Evolutionary conservation across 2,888 invertebrate genomes (phyloP).

Genomic region (Hedya salicella): DNA sequence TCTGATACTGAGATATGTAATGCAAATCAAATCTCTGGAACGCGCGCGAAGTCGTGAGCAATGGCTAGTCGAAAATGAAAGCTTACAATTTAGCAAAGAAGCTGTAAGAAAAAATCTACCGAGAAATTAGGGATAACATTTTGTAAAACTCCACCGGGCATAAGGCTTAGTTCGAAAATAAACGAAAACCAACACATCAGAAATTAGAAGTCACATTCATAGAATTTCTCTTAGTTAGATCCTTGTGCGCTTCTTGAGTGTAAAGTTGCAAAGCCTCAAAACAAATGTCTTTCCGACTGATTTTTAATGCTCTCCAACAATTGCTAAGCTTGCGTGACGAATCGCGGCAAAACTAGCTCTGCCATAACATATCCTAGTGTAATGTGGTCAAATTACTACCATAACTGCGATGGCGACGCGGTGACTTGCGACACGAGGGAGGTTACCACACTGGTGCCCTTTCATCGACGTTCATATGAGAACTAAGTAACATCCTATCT

Average conservation of each 20-base stretch:
- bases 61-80: too few relatives aligned
- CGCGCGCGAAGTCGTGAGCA: too few relatives aligned
- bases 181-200: too few relatives aligned
- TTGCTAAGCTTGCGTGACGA: slow-evolving; percentile 7
- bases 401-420: slow-evolving; percentile 8
- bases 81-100: too few relatives aligned
- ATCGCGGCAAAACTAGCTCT: slow-evolving; percentile 1
- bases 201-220: too few relatives aligned
- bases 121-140: too few relatives aligned
- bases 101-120: too few relatives aligned
- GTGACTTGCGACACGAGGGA: slow-evolving; percentile 23
- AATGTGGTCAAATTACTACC: slow-evolving; percentile 21
- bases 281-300: slow-evolving; percentile 26
- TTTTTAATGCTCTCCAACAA: slow-evolving; percentile 19
- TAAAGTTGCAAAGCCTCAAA: background rate
- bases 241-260: background rate
- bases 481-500: background rate
- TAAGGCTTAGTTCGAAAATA: too few relatives aligned
- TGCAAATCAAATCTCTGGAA: too few relatives aligned
- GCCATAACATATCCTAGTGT: background rate
- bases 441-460: slow-evolving; percentile 28
- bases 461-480: slow-evolving; percentile 26
- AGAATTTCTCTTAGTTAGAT: too few relatives aligned
- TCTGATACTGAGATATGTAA: too few relatives aligned
- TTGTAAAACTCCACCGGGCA: too few relatives aligned